A percentile compares a stretch with the other conserved stretches of the same genome.
phyloP scores from a whole-genome alignment of 2,888 invertebrate species.

The Ectemnius lituratus region DNA sequence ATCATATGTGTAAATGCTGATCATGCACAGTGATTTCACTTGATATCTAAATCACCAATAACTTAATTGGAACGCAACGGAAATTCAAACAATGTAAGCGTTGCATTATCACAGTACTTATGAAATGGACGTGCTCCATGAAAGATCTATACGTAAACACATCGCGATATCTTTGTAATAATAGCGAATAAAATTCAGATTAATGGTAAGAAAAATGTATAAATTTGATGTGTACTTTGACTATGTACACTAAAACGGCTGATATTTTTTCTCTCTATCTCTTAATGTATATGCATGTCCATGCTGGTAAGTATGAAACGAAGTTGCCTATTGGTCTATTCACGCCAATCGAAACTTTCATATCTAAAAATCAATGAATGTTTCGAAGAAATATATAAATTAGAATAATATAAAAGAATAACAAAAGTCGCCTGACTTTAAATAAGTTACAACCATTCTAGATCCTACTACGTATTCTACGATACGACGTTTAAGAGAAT shows the following conservation, averaged over 20 bases:
- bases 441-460: constrained; percentile 15
- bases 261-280: constrained; percentile 41
- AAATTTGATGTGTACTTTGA: no score
- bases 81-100: constrained; percentile 49
- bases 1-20: constrained; percentile 57
- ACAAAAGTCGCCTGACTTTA: constrained; percentile 9
- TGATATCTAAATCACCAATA: constrained; percentile 34
- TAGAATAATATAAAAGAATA: not conserved
- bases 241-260: constrained; percentile 43
- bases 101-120: constrained; percentile 60
- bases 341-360: constrained; percentile 5
- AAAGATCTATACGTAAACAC: constrained; percentile 14
- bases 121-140: constrained; percentile 43
- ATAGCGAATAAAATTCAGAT: no score
- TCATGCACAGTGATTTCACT: constrained; percentile 38
- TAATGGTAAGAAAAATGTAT: no score
- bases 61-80: constrained; percentile 19
- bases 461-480: not conserved
- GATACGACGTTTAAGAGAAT: constrained; percentile 12
- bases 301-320: constrained; percentile 48
- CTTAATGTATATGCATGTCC: constrained; percentile 35
- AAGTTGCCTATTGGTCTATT: constrained; percentile 37
- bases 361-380: constrained; percentile 26
- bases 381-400: constrained; percentile 26
- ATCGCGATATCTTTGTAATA: constrained; percentile 17